A percentile compares a stretch with the other conserved stretches of the same genome.
phyloP scores from a whole-genome alignment of 2,888 invertebrate genomes.

The Pterostichus madidus region DNA sequence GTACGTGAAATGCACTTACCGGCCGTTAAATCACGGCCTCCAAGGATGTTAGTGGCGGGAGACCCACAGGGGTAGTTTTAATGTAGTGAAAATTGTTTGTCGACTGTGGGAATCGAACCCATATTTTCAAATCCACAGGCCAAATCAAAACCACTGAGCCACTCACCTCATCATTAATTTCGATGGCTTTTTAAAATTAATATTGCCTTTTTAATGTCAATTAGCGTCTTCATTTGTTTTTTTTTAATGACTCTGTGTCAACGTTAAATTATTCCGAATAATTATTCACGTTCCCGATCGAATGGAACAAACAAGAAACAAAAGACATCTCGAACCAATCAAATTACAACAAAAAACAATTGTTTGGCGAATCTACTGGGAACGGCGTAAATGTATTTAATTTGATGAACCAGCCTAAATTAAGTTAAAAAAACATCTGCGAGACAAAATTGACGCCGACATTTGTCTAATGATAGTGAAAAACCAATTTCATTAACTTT shows the following conservation, averaged over 20 bases:
- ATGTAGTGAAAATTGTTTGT: too few relatives aligned
- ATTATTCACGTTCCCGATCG: background rate
- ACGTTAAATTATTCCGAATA: background rate
- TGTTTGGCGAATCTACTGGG: constrained; percentile 3
- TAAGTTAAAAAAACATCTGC: constrained; percentile 35
- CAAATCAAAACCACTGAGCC: too few relatives aligned
- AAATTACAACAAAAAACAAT: constrained; percentile 37
- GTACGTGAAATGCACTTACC: too few relatives aligned
- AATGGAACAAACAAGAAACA: constrained; percentile 6
- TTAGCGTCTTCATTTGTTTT: background rate
- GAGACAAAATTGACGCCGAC: constrained; percentile 21
- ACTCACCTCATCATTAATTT: background rate
- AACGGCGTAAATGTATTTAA: constrained; percentile 23
- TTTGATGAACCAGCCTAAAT: constrained; percentile 39
- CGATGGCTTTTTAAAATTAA: too few relatives aligned
- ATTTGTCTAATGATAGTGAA: constrained; percentile 33
- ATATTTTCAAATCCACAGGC: too few relatives aligned
- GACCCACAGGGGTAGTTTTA: too few relatives aligned
- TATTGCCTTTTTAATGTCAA: background rate
- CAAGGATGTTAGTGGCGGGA: too few relatives aligned
- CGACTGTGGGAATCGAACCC: too few relatives aligned
- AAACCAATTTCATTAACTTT: constrained; percentile 43
- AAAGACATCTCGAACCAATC: constrained; percentile 18
- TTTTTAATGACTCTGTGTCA: too few relatives aligned
- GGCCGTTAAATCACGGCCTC: too few relatives aligned